phyloP scores from a whole-genome alignment of 2,113 vertebrate species.

The Toxostoma redivivum region DNA sequence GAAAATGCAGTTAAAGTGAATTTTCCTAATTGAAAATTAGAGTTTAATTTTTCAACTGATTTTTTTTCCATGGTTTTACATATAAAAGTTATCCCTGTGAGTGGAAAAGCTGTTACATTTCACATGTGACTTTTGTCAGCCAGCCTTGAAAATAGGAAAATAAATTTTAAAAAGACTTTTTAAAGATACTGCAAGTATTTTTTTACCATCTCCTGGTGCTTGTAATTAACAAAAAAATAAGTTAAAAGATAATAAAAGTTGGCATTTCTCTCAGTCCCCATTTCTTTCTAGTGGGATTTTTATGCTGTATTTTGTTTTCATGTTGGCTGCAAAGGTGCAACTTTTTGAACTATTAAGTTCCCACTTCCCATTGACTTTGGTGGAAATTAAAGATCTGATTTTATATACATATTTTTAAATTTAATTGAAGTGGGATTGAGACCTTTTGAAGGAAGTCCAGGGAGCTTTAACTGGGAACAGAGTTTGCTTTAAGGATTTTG shows the following conservation, averaged over 20 bases:
- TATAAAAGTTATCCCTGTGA: neutral
- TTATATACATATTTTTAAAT: neutral
- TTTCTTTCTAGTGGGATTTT: neutral
- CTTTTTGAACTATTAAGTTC: neutral
- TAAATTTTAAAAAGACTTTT: neutral
- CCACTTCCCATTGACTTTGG: neutral
- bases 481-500: neutral
- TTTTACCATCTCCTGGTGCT: neutral
- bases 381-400: neutral
- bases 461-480: neutral
- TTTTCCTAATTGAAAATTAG: neutral
- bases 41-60: neutral
- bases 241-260: neutral
- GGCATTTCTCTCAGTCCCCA: neutral
- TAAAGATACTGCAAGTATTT: neutral
- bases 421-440: neutral
- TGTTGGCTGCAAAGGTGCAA: neutral
- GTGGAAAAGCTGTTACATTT: neutral
- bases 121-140: neutral
- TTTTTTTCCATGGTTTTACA: neutral
- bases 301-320: neutral
- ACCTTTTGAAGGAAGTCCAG: neutral
- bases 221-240: neutral
- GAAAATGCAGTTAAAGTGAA: neutral
- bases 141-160: neutral